Evolutionary conservation across 2,797 vertebrate species (phyloP), one percentile per base, ranked within the genome.

Genomic region (Lateolabrax maculatus): DNA sequence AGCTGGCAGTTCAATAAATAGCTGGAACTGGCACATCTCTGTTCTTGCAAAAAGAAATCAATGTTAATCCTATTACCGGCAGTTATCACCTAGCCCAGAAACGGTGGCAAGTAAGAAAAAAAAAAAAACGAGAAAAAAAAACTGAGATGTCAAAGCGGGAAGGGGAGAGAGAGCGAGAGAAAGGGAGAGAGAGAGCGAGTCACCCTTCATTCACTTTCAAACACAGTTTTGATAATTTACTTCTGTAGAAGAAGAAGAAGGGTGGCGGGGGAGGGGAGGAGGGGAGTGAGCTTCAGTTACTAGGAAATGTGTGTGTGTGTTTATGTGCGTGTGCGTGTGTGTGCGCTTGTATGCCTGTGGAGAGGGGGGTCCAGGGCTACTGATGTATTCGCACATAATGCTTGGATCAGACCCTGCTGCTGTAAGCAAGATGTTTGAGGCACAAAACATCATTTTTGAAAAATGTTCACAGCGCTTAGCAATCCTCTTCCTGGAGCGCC

Each of bases 11-110:
- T 98, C 97, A 99, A 98, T 98, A 99, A 99, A 99, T 99, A 97
- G 97, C 97, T 98, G 97, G 97, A 97, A 98, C 98, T 97, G 98
- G 97, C 97, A 98, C 98, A 99, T 99, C 97, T 99, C 98, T 99
- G 98, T 99, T 99, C 98, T 99, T 98, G 97, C 98, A 98, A 98
- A 95, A 98, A 98, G 97, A 99, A 99, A 99, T 99, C 98, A 99
- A 99, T 99, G 98, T 98, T 99, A 99, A 99, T 99, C 98, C 98
- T 99, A 99, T 99, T 99, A 99, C 97, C 97, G 96, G 97, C 97
- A 98, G 97, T 99, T 99, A 99, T 99, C 98, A 99, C 98, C 98
- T 98, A 97, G 96, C 97, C 98, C 98, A 99, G 98, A 99, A 98
- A 99, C 97, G 96, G 94, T 95, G 90, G 97, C 97, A 97, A 97